Evolutionary conservation across 2,797 vertebrate genomes (phyloP).

Genomic region (Pampus argenteus): DNA sequence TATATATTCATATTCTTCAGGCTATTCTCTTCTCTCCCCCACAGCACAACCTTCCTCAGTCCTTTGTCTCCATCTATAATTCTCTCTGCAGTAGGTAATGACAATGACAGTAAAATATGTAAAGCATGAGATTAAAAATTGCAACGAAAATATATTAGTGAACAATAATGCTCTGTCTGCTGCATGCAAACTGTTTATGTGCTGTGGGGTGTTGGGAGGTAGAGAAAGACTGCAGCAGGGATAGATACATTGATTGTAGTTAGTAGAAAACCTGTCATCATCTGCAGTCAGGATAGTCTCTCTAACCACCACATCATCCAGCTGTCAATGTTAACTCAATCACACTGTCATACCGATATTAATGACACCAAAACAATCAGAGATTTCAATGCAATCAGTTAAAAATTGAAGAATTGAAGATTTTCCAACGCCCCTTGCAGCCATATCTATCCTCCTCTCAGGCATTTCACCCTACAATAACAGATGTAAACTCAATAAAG

Average conservation of each 20-base stretch:
- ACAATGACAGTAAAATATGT: constrained; percentile 40
- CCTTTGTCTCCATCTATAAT: constrained; percentile 26
- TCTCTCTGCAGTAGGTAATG: constrained; percentile 36
- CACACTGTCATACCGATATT: constrained; percentile 33
- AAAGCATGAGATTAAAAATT: constrained; percentile 43
- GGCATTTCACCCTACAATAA: constrained; percentile 33
- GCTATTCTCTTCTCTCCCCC: constrained; percentile 2
- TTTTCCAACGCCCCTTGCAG: constrained; percentile 38
- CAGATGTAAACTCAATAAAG: constrained; percentile 44
- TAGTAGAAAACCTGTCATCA: constrained; percentile 33
- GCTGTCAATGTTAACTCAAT: constrained; percentile 42
- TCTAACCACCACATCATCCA: constrained; percentile 31
- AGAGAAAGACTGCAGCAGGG: neutral
- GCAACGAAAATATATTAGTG: constrained; percentile 16
- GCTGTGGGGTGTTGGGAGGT: neutral
- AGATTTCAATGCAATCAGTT: constrained; percentile 42
- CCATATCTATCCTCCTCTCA: constrained; percentile 19
- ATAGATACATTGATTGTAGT: constrained; percentile 21
- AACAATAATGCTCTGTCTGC: constrained; percentile 14
- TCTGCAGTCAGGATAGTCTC: constrained; percentile 12
- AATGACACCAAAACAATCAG: constrained; percentile 40
- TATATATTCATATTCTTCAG: constrained; percentile 33
- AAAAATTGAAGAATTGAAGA: constrained; percentile 45
- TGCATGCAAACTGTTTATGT: constrained; percentile 21
- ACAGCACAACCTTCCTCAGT: constrained; percentile 12